Percentiles rank a stretch among this genome's conserved stretches.
These are phyloP conservation scores for Petromus typicus DNA, from an alignment of 2,113 vertebrate species.

Conservation along the genomic window DNA sequence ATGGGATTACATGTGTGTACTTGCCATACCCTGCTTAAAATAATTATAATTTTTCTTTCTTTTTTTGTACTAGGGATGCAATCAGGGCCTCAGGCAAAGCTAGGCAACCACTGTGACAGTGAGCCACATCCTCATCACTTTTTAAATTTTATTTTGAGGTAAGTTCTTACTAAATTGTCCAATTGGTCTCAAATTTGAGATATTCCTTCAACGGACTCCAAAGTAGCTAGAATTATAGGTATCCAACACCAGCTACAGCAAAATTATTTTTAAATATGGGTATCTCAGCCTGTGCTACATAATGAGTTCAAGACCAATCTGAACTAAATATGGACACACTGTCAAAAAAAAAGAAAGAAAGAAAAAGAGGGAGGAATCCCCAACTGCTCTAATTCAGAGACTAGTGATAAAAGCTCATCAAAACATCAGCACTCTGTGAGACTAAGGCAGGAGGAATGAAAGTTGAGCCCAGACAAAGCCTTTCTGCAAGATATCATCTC, in stretches of 20 bases:
- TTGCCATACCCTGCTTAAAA: neutral
- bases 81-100: neutral
- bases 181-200: neutral
- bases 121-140: neutral
- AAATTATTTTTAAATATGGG: constrained; percentile 23
- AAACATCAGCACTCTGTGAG: neutral
- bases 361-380: neutral
- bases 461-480: neutral
- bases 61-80: neutral
- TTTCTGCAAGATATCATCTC: neutral
- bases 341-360: neutral
- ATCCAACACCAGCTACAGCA: neutral
- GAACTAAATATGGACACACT: neutral
- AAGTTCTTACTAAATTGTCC: neutral
- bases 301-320: neutral
- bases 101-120: neutral
- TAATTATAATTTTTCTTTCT: neutral
- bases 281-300: neutral
- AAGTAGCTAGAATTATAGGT: neutral
- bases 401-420: constrained; percentile 19
- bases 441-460: neutral
- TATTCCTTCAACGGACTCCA: neutral
- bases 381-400: neutral
- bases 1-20: neutral
- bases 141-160: neutral